Evolutionary conservation across 2,797 vertebrate genomes (phyloP), one percentile per base, ranked within the genome.

Genomic region (Eulemur albifrons): DNA sequence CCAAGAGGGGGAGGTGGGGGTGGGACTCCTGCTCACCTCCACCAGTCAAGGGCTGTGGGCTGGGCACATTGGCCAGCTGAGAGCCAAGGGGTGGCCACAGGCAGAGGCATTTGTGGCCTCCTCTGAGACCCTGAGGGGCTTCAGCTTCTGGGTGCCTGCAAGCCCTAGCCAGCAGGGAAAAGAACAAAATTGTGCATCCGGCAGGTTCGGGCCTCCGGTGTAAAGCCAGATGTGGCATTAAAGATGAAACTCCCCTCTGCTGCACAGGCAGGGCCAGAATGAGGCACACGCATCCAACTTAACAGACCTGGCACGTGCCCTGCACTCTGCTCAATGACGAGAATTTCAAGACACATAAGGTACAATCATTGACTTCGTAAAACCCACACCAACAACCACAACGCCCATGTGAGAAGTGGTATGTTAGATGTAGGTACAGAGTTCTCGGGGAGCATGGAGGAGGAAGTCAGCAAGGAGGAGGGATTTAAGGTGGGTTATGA

Each of bases 1-100:
- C 98, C 97, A 97, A 40, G 86, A 92, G 54, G 94, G 96, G 87
- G 79, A 77, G 88, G 98, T 96, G 96, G 43, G 90, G 93, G 72
- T 90, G 97, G 86, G 96, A 92, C 94, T 59, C 96, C 93, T 70
- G 96, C 94, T 97, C 80, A 81, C 95, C 95, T 96, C 93, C 70
- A 7, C 4, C 54, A 4, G 97, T 65, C 97, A 50, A 92, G 7
- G 7, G 0, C 90, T 88, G 94, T 69, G 97, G 92, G 94, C 97
- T 95, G 97, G 21, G 93, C 90, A 77, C n/a, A 21, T 76, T 2
- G 77, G 90, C 27, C 4, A 15, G 90, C 76, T 8, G 25, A 25
- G 35, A 73, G 87, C 84, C 57, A 35, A 85, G 93, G 59, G 96
- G 90, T 61, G 92, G 94, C 93, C 84, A 70, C 20, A 84, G 98